These are phyloP conservation scores for Chrysogorgia sp. DNA, from an alignment of 92 coral and sea anemone genomes.

Conservation along the genomic window DNA sequence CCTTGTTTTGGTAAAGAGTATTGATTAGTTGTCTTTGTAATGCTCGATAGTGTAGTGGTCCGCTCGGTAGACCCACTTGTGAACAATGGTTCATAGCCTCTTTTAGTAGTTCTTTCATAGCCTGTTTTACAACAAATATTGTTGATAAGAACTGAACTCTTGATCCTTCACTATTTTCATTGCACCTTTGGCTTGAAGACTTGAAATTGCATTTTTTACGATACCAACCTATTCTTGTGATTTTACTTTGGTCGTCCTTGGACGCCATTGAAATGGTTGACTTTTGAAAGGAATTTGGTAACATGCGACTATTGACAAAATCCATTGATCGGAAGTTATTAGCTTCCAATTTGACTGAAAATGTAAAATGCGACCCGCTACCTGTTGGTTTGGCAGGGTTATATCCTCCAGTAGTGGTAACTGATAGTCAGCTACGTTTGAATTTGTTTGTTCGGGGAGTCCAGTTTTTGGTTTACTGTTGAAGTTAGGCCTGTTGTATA, in stretches of 20 bases:
- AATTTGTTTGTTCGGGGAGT: conserved; percentile 11
- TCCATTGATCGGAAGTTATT: conserved; percentile 48
- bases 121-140: too few species aligned
- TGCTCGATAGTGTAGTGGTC: conserved; percentile 40
- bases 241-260: conserved; percentile 24
- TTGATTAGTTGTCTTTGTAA: conserved; percentile 29
- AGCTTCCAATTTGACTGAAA: conserved; percentile 37
- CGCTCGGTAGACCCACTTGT: conserved; percentile 36
- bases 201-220: conserved; percentile 38
- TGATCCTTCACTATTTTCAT: too few species aligned
- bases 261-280: conserved; percentile 43
- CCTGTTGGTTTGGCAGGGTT: conserved; percentile 20
- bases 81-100: conserved; percentile 60
- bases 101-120: not conserved
- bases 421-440: conserved; percentile 49
- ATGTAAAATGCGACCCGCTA: conserved; percentile 44
- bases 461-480: too few species aligned
- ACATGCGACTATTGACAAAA: conserved; percentile 39
- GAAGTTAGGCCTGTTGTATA: too few species aligned
- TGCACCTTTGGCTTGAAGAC: conserved; percentile 37
- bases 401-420: conserved; percentile 10
- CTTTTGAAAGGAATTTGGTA: conserved; percentile 50
- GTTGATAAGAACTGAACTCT: conserved; percentile 23
- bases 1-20: not conserved
- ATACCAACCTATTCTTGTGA: conserved; percentile 3